Conservation (phyloP, 1,140 invertebrate species). For the Drosophila sturtevanti region DNA sequence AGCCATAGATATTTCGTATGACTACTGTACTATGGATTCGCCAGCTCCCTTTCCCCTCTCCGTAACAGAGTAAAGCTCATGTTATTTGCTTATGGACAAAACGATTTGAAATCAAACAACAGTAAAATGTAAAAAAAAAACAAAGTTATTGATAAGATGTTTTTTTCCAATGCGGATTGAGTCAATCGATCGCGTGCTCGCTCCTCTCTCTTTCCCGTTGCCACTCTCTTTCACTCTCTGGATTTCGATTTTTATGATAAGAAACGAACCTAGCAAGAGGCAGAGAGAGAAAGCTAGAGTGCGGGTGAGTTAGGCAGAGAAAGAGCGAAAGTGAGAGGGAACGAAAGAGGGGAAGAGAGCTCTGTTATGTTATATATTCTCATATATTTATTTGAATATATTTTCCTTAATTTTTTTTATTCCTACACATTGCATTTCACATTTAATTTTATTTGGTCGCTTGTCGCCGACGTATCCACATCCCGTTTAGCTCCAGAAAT, state of each 20-base stretch:
- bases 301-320: not conserved
- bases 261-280: slow-evolving; percentile 8
- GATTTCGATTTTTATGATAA: slow-evolving; percentile 48
- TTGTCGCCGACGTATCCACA: slow-evolving; percentile 37
- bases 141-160: slow-evolving; percentile 53
- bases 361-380: slow-evolving; percentile 2
- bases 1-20: slow-evolving; percentile 25
- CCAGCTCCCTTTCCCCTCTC: not conserved
- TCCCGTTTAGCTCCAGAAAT: slow-evolving; percentile 4
- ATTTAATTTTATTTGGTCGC: slow-evolving; percentile 61
- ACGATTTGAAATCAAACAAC: slow-evolving; percentile 41
- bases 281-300: slow-evolving; percentile 2
- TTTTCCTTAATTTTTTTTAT: slow-evolving; percentile 22
- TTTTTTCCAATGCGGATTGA: slow-evolving; percentile 54
- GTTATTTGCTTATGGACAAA: slow-evolving; percentile 47
- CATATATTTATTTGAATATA: slow-evolving; percentile 6
- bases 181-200: slow-evolving; percentile 31
- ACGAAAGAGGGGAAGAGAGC: slow-evolving; percentile 21
- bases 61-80: slow-evolving; percentile 3
- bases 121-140: slow-evolving; percentile 38
- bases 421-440: slow-evolving; percentile 32
- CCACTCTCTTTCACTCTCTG: not conserved
- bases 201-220: slow-evolving; percentile 4
- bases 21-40: not conserved
- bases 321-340: slow-evolving; percentile 7